phyloP scores from a whole-genome alignment of 2,888 invertebrate genomes.

The Sceliomorpha sp. region DNA sequence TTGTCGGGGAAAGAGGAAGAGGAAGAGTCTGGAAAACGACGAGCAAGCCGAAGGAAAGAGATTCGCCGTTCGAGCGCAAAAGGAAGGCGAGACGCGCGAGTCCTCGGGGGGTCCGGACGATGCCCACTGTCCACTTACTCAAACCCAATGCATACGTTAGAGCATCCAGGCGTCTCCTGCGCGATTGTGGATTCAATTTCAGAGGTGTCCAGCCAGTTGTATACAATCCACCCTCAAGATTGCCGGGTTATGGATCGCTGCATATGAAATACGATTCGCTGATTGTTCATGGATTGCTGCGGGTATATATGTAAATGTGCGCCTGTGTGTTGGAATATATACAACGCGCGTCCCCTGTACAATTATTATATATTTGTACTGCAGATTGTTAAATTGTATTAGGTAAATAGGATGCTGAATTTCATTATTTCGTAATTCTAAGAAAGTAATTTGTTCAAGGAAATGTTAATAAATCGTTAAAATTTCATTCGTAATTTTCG shows the following conservation, averaged over 20 bases:
- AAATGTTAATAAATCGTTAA: no score
- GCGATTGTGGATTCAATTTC: constrained; percentile 76
- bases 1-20: constrained; percentile 11
- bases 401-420: no score
- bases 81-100: constrained; percentile 1
- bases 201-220: constrained; percentile 63
- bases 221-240: constrained; percentile 61
- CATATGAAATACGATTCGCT: constrained; percentile 70
- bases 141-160: constrained; percentile 73
- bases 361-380: no score
- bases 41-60: constrained; percentile 19
- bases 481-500: no score
- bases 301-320: no score
- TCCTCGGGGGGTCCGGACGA: constrained; percentile 38
- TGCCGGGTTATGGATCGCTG: constrained; percentile 67
- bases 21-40: constrained; percentile 9
- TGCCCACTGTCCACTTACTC: constrained; percentile 64
- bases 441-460: no score
- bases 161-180: constrained; percentile 61
- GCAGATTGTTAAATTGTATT: no score
- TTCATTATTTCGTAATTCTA: no score
- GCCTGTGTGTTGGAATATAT: no score
- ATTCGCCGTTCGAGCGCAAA: constrained; percentile 10
- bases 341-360: no score
- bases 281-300: constrained; percentile 67